A percentile compares a stretch with the other conserved stretches of the same genome.
Conservation (phyloP, 2,797 vertebrate species). For the Acanthornis magna region DNA sequence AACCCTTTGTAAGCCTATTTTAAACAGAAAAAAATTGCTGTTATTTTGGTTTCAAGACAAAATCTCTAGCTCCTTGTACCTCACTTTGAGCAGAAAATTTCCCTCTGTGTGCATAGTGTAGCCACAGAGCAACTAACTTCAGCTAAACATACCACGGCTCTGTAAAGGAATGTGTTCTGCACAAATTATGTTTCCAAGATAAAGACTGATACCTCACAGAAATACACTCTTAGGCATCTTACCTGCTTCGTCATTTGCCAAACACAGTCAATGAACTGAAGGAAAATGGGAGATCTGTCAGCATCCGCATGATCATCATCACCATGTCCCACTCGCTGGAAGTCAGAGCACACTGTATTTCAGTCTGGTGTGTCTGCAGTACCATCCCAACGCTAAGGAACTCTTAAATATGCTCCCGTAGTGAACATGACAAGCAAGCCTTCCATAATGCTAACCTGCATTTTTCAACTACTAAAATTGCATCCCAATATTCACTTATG, state of each 20-base stretch:
- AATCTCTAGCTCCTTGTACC: neutral
- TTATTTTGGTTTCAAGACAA: neutral
- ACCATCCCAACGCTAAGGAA: neutral
- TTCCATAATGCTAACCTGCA: neutral
- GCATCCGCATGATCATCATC: conserved; percentile 90
- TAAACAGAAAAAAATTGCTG: neutral
- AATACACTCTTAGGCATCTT: conserved; percentile 14
- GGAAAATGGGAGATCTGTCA: conserved; percentile 94
- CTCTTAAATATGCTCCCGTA: neutral
- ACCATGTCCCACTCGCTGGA: conserved; percentile 89
- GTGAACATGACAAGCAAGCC: neutral
- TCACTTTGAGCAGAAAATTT: neutral
- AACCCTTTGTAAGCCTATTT: neutral
- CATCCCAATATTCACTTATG: neutral
- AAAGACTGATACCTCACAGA: neutral
- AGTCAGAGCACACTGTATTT: neutral
- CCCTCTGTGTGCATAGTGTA: fast-evolving
- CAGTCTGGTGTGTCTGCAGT: neutral
- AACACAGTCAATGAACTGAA: conserved; percentile 97
- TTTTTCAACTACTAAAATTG: neutral
- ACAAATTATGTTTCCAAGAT: neutral
- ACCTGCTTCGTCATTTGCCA: conserved; percentile 98
- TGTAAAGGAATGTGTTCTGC: neutral
- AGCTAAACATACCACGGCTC: neutral
- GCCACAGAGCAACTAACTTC: fast-evolving